Percentiles rank a stretch among this genome's conserved stretches.
phyloP scores from a whole-genome alignment of 2,888 invertebrate species.

The Stenichneumon culpator region DNA sequence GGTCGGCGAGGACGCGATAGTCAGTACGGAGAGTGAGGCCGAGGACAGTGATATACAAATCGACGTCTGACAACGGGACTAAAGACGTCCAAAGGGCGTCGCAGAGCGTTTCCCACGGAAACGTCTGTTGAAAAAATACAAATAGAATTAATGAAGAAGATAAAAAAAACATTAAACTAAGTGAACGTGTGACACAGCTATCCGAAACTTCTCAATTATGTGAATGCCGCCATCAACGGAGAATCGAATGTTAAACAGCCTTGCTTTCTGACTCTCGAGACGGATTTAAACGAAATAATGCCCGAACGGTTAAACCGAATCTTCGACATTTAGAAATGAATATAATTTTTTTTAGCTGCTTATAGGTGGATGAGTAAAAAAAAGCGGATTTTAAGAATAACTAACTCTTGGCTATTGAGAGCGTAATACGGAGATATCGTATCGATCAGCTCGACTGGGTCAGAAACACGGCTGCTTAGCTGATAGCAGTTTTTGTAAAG shows the following conservation, averaged over 20 bases:
- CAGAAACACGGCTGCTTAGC: slow-evolving; percentile 18
- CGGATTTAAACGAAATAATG: background rate
- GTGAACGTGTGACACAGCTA: slow-evolving; percentile 26
- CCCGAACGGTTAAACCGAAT: background rate
- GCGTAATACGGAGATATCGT: slow-evolving; percentile 2
- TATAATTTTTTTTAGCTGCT: slow-evolving; percentile 10
- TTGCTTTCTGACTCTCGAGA: slow-evolving; percentile 2
- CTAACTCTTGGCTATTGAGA: background rate
- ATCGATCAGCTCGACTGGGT: background rate
- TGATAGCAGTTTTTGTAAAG: slow-evolving; percentile 20
- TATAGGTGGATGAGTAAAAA: background rate
- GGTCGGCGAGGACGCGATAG: slow-evolving; percentile 84
- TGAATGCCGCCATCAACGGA: slow-evolving; percentile 3
- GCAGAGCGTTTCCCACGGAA: slow-evolving; percentile 9
- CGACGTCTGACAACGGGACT: slow-evolving; percentile 83
- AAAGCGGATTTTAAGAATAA: background rate
- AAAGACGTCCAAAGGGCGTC: slow-evolving; percentile 66
- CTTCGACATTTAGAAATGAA: background rate
- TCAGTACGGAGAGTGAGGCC: slow-evolving; percentile 84
- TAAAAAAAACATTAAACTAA: background rate
- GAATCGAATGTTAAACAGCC: background rate
- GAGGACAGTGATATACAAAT: slow-evolving; percentile 85
- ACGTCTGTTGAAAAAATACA: background rate
- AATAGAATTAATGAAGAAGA: slow-evolving; percentile 12
- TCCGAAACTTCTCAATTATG: slow-evolving; percentile 19